These are phyloP conservation scores for Drymonia ruficornis DNA, from an alignment of 2,888 invertebrate species.

Conservation along the genomic window DNA sequence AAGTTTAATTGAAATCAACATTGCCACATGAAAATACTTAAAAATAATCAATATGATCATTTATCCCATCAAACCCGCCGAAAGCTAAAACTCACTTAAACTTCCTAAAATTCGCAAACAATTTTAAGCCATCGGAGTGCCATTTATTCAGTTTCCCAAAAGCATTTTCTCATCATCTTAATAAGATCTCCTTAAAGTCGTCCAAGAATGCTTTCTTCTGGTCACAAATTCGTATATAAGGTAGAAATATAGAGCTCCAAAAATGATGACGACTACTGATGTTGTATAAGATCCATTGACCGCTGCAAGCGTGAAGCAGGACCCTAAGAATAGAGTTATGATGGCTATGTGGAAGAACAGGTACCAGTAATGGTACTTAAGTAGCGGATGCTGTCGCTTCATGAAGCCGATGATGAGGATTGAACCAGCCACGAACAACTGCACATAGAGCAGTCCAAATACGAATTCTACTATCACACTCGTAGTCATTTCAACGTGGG, in stretches of 20 bases:
- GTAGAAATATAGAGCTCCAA: constrained; percentile 49
- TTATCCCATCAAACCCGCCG: constrained; percentile 21
- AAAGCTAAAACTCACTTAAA: constrained; percentile 32
- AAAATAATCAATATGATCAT: constrained; percentile 23
- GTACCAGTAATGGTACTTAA: constrained; percentile 62
- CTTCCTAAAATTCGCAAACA: constrained; percentile 35
- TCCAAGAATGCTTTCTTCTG: constrained; percentile 42
- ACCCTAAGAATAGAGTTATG: constrained; percentile 49
- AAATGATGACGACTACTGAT: constrained; percentile 38
- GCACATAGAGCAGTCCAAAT: constrained; percentile 57
- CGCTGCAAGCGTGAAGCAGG: constrained; percentile 50
- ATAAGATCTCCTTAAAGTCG: constrained; percentile 46
- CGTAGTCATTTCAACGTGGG: constrained; percentile 36
- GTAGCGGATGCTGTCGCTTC: constrained; percentile 46
- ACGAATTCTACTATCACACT: constrained; percentile 56
- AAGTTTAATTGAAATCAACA: not conserved
- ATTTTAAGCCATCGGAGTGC: constrained; percentile 29
- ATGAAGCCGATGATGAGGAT: constrained; percentile 55
- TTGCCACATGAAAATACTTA: constrained; percentile 6
- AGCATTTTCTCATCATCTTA: constrained; percentile 38
- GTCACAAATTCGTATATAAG: constrained; percentile 46
- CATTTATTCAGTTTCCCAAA: constrained; percentile 38
- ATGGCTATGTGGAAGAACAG: constrained; percentile 53
- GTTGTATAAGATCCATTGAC: constrained; percentile 45
- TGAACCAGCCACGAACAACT: constrained; percentile 61